Evolutionary conservation across 2,888 invertebrate genomes (phyloP).

Genomic region (Junonia oenone): DNA sequence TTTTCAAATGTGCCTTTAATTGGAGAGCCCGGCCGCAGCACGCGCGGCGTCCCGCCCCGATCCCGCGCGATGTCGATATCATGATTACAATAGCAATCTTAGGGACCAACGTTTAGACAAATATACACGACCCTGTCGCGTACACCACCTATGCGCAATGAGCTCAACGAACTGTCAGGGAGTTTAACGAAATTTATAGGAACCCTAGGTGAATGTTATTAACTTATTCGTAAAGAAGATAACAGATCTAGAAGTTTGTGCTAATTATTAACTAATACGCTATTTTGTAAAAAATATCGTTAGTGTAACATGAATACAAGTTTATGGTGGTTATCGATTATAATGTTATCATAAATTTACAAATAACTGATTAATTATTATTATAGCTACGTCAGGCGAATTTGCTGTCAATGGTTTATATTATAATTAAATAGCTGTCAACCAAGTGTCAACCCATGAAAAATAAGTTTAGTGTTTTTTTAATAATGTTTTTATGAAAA

Average conservation of each 20-base stretch:
- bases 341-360: constrained; percentile 9
- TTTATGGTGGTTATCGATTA: constrained; percentile 9
- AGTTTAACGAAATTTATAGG: constrained; percentile 35
- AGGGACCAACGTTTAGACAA: constrained; percentile 79
- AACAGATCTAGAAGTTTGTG: constrained; percentile 7
- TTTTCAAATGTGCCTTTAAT: constrained; percentile 77
- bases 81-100: constrained; percentile 73
- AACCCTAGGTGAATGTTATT: constrained; percentile 22
- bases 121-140: constrained; percentile 67
- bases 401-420: no score
- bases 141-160: constrained; percentile 50
- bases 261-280: constrained; percentile 1
- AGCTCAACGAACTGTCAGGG: constrained; percentile 49
- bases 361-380: constrained; percentile 9
- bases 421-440: no score
- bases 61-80: constrained; percentile 41
- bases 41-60: constrained; percentile 59
- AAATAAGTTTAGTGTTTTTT: not conserved
- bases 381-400: not conserved
- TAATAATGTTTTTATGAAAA: not conserved
- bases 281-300: constrained; percentile 1
- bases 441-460: no score
- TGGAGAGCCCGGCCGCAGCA: constrained; percentile 62
- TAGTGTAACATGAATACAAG: constrained; percentile 2
- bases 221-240: constrained; percentile 1